phyloP scores from a whole-genome alignment of 2,797 vertebrate genomes.

The Acipenser oxyrinchus region DNA sequence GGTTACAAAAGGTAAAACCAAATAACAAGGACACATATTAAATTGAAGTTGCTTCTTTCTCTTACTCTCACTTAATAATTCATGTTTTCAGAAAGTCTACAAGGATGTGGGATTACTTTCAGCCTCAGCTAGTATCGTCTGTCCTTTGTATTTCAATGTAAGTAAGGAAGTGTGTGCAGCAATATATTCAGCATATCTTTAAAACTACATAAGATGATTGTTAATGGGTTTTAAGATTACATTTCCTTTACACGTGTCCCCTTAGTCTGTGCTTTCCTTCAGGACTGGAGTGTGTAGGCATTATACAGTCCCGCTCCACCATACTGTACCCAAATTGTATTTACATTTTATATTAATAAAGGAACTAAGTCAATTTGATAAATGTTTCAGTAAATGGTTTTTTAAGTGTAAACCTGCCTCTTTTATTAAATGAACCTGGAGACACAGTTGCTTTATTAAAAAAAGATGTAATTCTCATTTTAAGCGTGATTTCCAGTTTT shows the following conservation, averaged over 20 bases:
- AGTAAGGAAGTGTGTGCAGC: slow-evolving; percentile 57
- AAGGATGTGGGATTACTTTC: slow-evolving; percentile 45
- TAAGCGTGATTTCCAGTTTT: no score
- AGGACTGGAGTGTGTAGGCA: no score
- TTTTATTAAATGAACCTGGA: no score
- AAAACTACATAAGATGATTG: slow-evolving; percentile 73
- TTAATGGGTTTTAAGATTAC: slow-evolving; percentile 76
- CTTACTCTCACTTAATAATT: slow-evolving; percentile 64
- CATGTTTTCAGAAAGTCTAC: slow-evolving; percentile 48
- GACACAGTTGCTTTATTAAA: no score
- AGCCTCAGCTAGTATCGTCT: slow-evolving; percentile 52
- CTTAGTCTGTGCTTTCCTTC: no score
- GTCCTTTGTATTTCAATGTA: slow-evolving; percentile 43
- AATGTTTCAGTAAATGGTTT: no score
- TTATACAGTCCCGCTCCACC: no score
- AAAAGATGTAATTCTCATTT: no score
- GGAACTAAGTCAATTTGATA: no score
- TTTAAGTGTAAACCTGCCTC: no score
- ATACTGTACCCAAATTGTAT: no score
- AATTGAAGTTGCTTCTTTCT: slow-evolving; percentile 56
- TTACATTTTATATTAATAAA: no score
- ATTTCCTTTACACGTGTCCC: slow-evolving; percentile 35
- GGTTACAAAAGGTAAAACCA: slow-evolving; percentile 66
- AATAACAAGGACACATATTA: slow-evolving; percentile 62
- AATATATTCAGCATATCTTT: slow-evolving; percentile 53